Conservation (phyloP, 2,113 vertebrate genomes). For the Carassius gibelio region DNA sequence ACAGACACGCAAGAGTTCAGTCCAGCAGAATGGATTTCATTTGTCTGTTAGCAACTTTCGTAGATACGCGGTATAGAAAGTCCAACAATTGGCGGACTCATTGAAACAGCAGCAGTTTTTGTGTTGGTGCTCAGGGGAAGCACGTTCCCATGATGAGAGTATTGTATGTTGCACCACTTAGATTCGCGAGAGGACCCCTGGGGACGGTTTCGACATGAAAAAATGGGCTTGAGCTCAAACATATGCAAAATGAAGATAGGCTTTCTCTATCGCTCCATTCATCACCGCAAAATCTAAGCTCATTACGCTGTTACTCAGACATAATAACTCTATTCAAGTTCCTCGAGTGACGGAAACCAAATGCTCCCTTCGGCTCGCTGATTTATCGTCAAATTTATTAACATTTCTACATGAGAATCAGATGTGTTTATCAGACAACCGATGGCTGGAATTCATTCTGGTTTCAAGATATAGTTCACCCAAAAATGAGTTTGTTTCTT, state of each 20-base stretch:
- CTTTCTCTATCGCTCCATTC: slow-evolving; percentile 36
- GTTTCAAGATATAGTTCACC: neutral
- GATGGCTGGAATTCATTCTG: no score
- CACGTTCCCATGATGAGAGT: slow-evolving; percentile 50
- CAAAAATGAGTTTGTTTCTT: no score
- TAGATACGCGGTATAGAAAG: slow-evolving; percentile 17
- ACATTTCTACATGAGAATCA: slow-evolving; percentile 11
- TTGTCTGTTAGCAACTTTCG: neutral
- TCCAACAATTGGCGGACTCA: slow-evolving; percentile 29
- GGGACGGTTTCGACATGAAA: slow-evolving; percentile 41
- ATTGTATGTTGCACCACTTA: slow-evolving; percentile 51
- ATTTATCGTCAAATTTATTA: neutral
- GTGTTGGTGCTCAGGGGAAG: slow-evolving; percentile 31
- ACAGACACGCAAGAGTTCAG: neutral
- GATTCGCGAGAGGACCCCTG: slow-evolving; percentile 45
- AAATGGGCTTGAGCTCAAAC: slow-evolving; percentile 42
- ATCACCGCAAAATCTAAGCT: slow-evolving; percentile 23
- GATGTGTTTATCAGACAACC: neutral
- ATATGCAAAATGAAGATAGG: slow-evolving; percentile 49
- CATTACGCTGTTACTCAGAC: slow-evolving; percentile 32
- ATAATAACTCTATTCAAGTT: slow-evolving; percentile 24
- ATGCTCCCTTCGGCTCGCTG: neutral
- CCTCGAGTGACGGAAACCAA: slow-evolving; percentile 17
- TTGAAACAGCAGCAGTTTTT: slow-evolving; percentile 45
- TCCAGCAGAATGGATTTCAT: slow-evolving; percentile 5